These are phyloP conservation scores for Perca flavescens DNA, from an alignment of 2,113 vertebrate species.

Conservation along the genomic window DNA sequence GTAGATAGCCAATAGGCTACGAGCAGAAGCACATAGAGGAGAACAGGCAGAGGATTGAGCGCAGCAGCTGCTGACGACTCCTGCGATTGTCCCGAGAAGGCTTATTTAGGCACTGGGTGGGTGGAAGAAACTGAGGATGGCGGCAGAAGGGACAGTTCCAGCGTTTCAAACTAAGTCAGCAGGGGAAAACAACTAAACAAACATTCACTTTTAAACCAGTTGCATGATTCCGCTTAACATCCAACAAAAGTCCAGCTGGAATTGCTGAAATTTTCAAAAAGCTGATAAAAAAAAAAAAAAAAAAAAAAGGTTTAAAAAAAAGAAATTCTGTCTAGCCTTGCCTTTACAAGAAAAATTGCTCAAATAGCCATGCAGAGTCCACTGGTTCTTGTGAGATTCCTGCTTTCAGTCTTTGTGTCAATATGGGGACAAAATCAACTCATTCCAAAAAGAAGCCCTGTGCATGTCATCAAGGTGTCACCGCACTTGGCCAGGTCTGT, in stretches of 20 bases:
- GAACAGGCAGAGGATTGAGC: constrained; percentile 65
- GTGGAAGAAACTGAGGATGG: constrained; percentile 70
- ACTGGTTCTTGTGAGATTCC: constrained; percentile 38
- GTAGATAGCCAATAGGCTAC: constrained; percentile 50
- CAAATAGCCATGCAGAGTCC: constrained; percentile 37
- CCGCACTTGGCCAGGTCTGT: constrained; percentile 48
- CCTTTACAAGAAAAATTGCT: constrained; percentile 39
- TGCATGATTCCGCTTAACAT: constrained; percentile 27
- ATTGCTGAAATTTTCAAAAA: constrained; percentile 25
- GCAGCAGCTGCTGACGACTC: constrained; percentile 73
- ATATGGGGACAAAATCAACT: constrained; percentile 71
- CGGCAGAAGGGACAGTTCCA: constrained; percentile 56
- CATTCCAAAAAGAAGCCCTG: constrained; percentile 68
- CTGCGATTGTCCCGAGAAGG: constrained; percentile 68
- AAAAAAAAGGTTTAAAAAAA: background rate
- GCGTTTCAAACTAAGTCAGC: constrained; percentile 52
- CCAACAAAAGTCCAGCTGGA: constrained; percentile 56
- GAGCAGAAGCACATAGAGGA: constrained; percentile 65
- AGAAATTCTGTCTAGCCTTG: constrained; percentile 34
- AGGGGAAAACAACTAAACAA: constrained; percentile 45
- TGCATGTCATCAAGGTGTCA: constrained; percentile 53
- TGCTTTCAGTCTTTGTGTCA: constrained; percentile 51
- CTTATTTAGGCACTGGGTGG: constrained; percentile 80
- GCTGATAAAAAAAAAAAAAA: constrained; percentile 23
- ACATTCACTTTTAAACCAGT: constrained; percentile 37